phyloP scores from a whole-genome alignment of 1,140 invertebrate species.

The Aphis gossypii region DNA sequence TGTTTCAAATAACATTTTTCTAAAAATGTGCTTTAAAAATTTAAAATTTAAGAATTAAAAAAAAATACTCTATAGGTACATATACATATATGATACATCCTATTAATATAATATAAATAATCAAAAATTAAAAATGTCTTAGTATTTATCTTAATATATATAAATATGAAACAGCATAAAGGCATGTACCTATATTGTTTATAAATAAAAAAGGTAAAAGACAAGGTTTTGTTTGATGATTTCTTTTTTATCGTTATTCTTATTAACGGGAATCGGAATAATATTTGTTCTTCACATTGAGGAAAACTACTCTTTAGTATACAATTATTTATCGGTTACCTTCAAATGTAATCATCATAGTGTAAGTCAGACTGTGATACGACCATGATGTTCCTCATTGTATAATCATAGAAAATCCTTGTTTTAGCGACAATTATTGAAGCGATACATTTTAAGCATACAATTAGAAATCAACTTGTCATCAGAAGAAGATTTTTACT shows the following conservation, averaged over 20 bases:
- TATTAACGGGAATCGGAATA: neutral
- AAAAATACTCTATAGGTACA: too few species aligned
- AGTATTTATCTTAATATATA: neutral
- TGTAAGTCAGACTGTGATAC: neutral
- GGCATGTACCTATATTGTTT: neutral
- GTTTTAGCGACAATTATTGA: slow-evolving; percentile 33
- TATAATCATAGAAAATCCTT: slow-evolving; percentile 42
- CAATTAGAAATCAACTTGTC: slow-evolving; percentile 49
- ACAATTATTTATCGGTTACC: neutral
- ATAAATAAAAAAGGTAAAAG: neutral
- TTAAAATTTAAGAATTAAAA: neutral
- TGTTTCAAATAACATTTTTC: neutral
- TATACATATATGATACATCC: too few species aligned
- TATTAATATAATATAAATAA: neutral
- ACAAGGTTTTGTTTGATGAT: neutral
- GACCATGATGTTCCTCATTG: slow-evolving; percentile 38
- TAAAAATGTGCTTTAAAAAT: neutral
- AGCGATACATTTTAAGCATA: slow-evolving; percentile 25
- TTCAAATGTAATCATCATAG: neutral
- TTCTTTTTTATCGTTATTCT: neutral
- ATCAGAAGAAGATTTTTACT: slow-evolving; percentile 6
- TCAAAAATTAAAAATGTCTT: neutral
- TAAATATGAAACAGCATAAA: neutral
- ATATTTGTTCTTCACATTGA: neutral
- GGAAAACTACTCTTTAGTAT: neutral